Evolutionary conservation across 2,888 invertebrate species (phyloP).

Genomic region (Heliconius cydno): DNA sequence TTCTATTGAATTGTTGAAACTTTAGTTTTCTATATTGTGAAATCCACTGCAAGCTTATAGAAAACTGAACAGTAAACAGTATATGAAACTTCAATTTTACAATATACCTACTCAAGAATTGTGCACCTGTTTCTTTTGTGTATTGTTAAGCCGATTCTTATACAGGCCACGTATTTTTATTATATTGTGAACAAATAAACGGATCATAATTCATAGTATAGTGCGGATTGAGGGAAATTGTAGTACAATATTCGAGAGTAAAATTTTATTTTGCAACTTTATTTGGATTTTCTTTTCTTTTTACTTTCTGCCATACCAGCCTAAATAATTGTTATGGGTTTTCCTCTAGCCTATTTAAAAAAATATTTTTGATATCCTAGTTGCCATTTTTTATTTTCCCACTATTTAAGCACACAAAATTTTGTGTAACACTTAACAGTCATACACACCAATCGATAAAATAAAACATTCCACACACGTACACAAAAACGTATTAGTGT

Average conservation of each 20-base stretch:
- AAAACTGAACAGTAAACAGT: not conserved
- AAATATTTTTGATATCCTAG: not conserved
- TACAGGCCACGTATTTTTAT: conserved; percentile 28
- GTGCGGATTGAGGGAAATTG: not conserved
- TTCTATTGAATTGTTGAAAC: no score
- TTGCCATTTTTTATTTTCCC: not conserved
- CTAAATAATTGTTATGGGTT: not conserved
- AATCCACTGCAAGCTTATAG: not conserved
- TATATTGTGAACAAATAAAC: conserved; percentile 36
- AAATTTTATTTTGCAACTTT: not conserved
- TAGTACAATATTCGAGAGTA: not conserved
- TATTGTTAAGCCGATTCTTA: conserved; percentile 9
- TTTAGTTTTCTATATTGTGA: not conserved
- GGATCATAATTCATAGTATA: not conserved
- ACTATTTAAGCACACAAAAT: not conserved
- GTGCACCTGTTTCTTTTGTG: conserved; percentile 24
- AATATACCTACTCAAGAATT: not conserved
- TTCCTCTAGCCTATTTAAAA: not conserved
- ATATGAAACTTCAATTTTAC: not conserved
- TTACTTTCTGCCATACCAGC: not conserved
- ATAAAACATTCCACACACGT: conserved; percentile 1
- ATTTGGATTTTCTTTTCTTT: not conserved
- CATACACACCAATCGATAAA: not conserved
- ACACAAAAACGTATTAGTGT: conserved; percentile 3
- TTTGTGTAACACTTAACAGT: not conserved